Conservation (phyloP, 1,140 invertebrate species). For the Luehdorfia chinensis region DNA sequence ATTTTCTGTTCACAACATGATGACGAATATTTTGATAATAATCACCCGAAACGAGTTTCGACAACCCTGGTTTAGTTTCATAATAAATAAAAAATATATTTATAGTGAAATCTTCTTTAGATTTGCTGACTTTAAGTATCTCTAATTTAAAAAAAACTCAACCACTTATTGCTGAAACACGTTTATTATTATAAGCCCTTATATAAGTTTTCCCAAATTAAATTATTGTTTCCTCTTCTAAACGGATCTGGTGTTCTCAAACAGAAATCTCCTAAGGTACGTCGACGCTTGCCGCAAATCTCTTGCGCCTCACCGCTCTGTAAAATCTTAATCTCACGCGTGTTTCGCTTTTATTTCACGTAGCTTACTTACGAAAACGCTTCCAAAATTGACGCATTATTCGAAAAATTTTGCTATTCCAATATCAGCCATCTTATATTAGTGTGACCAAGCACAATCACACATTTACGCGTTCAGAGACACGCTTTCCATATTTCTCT, state of each 20-base stretch:
- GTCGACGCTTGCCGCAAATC: conserved; percentile 56
- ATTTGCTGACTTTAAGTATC: too few species aligned
- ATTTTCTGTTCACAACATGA: too few species aligned
- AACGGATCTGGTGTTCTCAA: conserved; percentile 65
- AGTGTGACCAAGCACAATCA: conserved; percentile 51
- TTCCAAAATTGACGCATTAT: conserved; percentile 27
- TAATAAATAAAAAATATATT: too few species aligned
- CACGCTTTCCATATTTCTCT: conserved; percentile 46
- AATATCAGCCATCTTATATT: conserved; percentile 30
- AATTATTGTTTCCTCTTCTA: conserved; percentile 65
- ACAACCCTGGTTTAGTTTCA: too few species aligned
- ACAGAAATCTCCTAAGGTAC: conserved; percentile 74
- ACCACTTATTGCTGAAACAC: conserved; percentile 3
- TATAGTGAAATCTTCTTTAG: too few species aligned
- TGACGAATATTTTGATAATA: too few species aligned
- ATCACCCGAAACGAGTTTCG: too few species aligned
- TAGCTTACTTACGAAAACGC: conserved; percentile 43
- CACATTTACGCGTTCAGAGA: conserved; percentile 32
- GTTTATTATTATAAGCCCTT: neutral
- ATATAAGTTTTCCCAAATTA: conserved; percentile 36
- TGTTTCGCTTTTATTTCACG: conserved; percentile 52
- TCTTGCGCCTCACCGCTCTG: conserved; percentile 47
- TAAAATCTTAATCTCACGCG: conserved; percentile 41
- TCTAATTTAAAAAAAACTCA: too few species aligned
- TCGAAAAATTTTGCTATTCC: conserved; percentile 1